Conservation (phyloP, 2,888 invertebrate species). For the Pycnomerus fuliginosus region DNA sequence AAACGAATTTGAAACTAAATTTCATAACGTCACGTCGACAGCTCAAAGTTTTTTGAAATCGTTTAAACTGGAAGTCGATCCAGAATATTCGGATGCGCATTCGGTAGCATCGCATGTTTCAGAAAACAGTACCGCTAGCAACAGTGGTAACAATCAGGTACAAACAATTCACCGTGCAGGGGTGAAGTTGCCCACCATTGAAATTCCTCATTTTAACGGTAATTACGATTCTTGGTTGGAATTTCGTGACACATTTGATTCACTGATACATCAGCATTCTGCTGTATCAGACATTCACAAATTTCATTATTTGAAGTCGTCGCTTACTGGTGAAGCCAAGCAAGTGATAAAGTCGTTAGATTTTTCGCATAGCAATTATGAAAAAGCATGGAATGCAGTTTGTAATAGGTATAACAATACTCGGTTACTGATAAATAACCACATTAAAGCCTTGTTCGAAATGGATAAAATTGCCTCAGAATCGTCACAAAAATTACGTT, state of each 20-base stretch:
- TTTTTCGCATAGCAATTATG: slow-evolving; percentile 14
- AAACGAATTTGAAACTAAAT: too few relatives aligned
- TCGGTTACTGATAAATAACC: too few relatives aligned
- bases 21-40: too few relatives aligned
- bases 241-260: slow-evolving; percentile 12
- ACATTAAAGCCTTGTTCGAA: slow-evolving; percentile 15
- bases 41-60: too few relatives aligned
- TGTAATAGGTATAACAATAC: slow-evolving; percentile 15
- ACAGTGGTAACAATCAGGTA: too few relatives aligned
- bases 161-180: too few relatives aligned
- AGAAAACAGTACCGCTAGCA: too few relatives aligned
- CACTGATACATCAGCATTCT: slow-evolving; percentile 7
- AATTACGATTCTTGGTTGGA: slow-evolving; percentile 12
- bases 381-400: slow-evolving; percentile 15
- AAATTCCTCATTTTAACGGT: slow-evolving; percentile 12
- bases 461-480: background rate
- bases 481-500: background rate
- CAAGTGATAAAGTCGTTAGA: slow-evolving; percentile 18
- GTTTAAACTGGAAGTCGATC: too few relatives aligned
- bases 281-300: slow-evolving; percentile 12
- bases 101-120: too few relatives aligned
- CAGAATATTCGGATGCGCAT: too few relatives aligned
- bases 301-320: slow-evolving; percentile 16
- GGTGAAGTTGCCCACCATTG: slow-evolving; percentile 16
- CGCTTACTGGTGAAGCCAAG: slow-evolving; percentile 14